Evolutionary conservation across 2,113 vertebrate species (phyloP).

Genomic region (Ctenodactylus gundi): DNA sequence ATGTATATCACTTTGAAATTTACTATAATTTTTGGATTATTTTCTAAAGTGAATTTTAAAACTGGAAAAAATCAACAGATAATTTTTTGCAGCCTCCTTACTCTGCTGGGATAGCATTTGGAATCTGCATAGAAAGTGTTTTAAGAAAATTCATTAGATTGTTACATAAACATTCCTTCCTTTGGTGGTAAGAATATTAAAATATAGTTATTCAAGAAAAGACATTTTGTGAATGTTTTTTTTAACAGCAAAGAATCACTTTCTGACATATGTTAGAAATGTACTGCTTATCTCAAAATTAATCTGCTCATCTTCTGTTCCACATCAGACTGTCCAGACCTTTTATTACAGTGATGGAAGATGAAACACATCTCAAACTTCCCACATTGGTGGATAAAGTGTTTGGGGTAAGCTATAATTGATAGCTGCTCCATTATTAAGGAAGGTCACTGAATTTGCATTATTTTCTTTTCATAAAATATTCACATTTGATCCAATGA

Average conservation of each 20-base stretch:
- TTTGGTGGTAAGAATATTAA: background rate
- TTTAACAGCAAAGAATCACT: background rate
- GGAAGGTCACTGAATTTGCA: constrained; percentile 52
- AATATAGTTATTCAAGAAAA: background rate
- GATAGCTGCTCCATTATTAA: constrained; percentile 40
- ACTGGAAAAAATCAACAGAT: background rate
- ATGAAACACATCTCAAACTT: constrained; percentile 34
- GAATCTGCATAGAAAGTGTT: background rate
- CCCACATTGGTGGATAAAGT: constrained; percentile 4
- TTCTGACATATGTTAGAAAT: background rate
- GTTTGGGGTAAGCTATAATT: constrained; percentile 15
- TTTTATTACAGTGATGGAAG: constrained; percentile 46
- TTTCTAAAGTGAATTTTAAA: background rate
- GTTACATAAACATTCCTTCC: background rate
- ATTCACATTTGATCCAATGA: constrained; percentile 57
- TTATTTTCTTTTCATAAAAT: constrained; percentile 65
- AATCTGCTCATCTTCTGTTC: constrained; percentile 35
- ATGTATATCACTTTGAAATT: background rate
- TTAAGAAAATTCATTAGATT: background rate
- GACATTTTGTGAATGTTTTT: background rate
- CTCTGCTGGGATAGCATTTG: background rate
- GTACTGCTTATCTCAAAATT: constrained; percentile 54
- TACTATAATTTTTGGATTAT: background rate
- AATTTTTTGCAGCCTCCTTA: background rate
- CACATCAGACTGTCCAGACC: background rate